phyloP scores from a whole-genome alignment of 2,797 vertebrate species.

The Crypturellus tataupa region DNA sequence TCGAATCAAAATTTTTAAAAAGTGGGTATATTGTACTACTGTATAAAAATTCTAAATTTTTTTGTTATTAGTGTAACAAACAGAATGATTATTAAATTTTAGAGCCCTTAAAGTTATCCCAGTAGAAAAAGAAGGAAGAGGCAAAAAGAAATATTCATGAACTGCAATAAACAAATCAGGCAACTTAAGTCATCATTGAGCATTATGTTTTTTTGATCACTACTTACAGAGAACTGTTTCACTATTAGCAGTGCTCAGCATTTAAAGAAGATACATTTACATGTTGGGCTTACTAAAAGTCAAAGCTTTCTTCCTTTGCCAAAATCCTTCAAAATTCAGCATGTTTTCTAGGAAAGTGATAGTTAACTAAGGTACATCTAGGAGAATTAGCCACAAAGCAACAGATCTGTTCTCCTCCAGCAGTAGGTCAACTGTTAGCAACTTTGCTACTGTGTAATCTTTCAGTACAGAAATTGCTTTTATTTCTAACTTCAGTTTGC shows the following conservation, averaged over 20 bases:
- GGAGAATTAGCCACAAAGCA: not conserved
- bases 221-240: not conserved
- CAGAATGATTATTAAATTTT: not conserved
- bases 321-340: not conserved
- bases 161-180: not conserved
- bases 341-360: not conserved
- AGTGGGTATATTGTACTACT: not conserved
- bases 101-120: not conserved
- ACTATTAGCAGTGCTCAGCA: not conserved
- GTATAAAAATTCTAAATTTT: not conserved
- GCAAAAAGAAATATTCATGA: not conserved
- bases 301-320: not conserved
- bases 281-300: not conserved
- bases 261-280: not conserved
- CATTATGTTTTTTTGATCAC: not conserved
- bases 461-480: not conserved
- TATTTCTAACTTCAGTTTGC: not conserved
- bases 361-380: not conserved
- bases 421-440: not conserved
- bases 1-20: not conserved
- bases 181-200: not conserved
- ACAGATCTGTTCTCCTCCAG: not conserved
- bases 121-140: not conserved
- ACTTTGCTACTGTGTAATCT: not conserved
- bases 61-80: not conserved